Evolutionary conservation across 2,888 invertebrate species (phyloP), one percentile per base, ranked within the genome.

Genomic region (Drosophila meridionalis): DNA sequence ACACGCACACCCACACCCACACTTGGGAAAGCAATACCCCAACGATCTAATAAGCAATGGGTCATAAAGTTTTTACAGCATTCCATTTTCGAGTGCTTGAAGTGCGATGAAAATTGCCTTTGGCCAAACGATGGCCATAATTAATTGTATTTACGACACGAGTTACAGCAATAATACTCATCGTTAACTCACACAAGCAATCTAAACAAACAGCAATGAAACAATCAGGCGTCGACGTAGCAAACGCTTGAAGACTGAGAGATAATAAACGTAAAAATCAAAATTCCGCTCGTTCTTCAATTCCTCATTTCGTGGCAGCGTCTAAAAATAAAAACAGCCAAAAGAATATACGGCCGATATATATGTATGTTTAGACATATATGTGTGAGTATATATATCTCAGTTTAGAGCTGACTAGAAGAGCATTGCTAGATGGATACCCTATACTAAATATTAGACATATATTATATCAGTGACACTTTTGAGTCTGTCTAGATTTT

Each of bases 91-190:
- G 76, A 87, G 89, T 83, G 88, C 14, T 50, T 55, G 50, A 56
- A 40, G 26, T 38, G 47, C 32, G 47, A 63, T 77, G 64, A 32
- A 42, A 48, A 63, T 52, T 65, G 75, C 57, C 34, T 42, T 53
- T 53, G 62, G 40, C 45, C 58, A 63, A 60, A 56, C 40, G 36
- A 56, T 30, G 34, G 67, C 57, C 71, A 75, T 72, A 81, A 83
- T 83, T 83, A 89, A 83, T 87, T 77, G 61, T 58, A 63, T 74
- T 88, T 68, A 88, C 67, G 87, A 69, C 62, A 66, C 74, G 61
- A 69, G 72, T 76, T 71, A 72, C 75, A 77, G 66, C 69, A 52
- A 81, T 72, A 87, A 83, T 72, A 73, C 43, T 58, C 43, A 73
- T 76, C 74, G 69, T 76, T 57, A 72, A 73, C 20, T 43, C 47